Evolutionary conservation across 2,888 invertebrate species (phyloP).

Genomic region (Drepana falcataria): DNA sequence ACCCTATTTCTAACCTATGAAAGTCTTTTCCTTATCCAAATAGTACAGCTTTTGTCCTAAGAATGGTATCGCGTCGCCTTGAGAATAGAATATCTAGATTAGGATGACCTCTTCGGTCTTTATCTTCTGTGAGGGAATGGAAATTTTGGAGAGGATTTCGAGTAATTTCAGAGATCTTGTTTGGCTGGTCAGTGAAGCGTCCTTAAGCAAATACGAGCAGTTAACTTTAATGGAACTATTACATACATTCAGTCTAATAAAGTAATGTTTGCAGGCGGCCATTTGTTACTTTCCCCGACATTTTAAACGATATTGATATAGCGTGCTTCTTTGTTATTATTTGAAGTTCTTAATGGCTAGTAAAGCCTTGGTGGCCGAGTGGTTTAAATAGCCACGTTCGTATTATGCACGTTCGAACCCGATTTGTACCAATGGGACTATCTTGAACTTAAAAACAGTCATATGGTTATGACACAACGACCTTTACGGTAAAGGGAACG

Average conservation of each 20-base stretch:
- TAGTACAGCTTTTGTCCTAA: constrained; percentile 54
- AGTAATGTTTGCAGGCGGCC: constrained; percentile 48
- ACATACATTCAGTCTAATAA: constrained; percentile 60
- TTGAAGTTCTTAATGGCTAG: too few relatives aligned
- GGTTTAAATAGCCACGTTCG: too few relatives aligned
- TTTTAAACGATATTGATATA: constrained; percentile 13
- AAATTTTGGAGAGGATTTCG: constrained; percentile 20
- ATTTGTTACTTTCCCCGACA: neutral
- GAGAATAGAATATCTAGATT: constrained; percentile 51
- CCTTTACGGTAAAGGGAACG: too few relatives aligned
- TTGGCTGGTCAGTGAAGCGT: constrained; percentile 34
- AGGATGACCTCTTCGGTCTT: constrained; percentile 39
- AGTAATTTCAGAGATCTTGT: constrained; percentile 25
- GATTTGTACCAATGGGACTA: too few relatives aligned
- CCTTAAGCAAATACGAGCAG: constrained; percentile 63
- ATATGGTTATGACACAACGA: too few relatives aligned
- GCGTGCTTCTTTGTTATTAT: neutral
- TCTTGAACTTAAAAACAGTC: too few relatives aligned
- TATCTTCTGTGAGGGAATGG: constrained; percentile 19
- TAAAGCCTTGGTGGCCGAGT: too few relatives aligned
- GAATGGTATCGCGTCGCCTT: constrained; percentile 49
- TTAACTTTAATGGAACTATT: constrained; percentile 68
- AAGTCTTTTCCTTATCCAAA: constrained; percentile 27
- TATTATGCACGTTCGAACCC: too few relatives aligned
- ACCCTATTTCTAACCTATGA: constrained; percentile 32